Evolutionary conservation across 2,113 vertebrate species (phyloP), one percentile per base, ranked within the genome.

Genomic region (Hystrix cristata): DNA sequence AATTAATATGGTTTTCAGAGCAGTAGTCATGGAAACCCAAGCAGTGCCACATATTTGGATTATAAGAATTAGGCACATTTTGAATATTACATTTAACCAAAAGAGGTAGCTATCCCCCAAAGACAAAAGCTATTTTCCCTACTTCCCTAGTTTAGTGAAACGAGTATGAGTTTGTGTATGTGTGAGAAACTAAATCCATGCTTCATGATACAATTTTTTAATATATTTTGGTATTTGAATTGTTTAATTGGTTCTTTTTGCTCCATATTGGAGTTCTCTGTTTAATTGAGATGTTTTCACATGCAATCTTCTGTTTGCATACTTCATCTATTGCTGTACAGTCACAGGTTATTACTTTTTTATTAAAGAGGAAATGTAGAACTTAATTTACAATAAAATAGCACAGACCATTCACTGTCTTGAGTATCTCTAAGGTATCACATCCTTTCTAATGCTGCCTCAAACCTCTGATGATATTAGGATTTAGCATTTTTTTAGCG

Each of bases 1-100:
- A 99, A 99, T 98, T 99, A 99, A 99, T 99, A 98, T 98, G 98
- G 98, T 98, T 99, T 99, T 98, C 98, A 98, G 98, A 98, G 97
- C 98, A 99, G 98, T 99, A 98, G 98, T 98, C 98, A 99, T 99
- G 98, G 98, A 98, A 99, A 99, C 98, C 94, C 96, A 98, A 98
- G 97, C 97, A 96, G 97, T 98, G 98, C 98, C 98, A 98, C 97
- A 97, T 98, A 98, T 98, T 98, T 98, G 98, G 98, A 98, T 98
- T 98, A 98, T 98, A 98, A 98, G 98, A 98, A 98, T 98, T 98
- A 98, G 98, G 98, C 97, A 98, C n/a, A 90, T 98, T 98, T 98
- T 98, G 98, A 98, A 98, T 98, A 98, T 98, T 96, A 98, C 97
- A 95, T 98, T 98, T 98, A 98, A 94, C 97, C 93, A 97, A 98